Base-by-base conservation (phyloP, 1,140 invertebrate genomes). In the Bombus fervidus region DNA sequence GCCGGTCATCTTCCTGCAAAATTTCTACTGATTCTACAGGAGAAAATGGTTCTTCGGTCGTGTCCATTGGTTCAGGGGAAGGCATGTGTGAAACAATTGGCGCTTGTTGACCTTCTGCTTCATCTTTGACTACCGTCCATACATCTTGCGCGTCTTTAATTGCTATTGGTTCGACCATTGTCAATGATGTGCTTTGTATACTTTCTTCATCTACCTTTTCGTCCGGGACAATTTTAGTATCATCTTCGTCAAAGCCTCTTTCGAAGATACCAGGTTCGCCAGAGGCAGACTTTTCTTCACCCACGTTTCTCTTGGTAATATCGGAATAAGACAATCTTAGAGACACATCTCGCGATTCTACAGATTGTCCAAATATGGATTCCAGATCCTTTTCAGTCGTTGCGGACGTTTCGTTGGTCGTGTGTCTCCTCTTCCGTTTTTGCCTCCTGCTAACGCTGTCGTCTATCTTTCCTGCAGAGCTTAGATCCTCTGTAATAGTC, bases 21-120 rank as follows among this genome's bases (percentile, higher is more conserved):
- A 85, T 41, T 6, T 62, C 59, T 62, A 62, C 9, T 5, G 91
- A 91, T 88, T 94, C 92, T 34, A 82, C 89, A 22, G 92, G 91
- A 15, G 92, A 92, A 10, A 93, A 28, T 13, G 89, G 90, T 87
- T 94, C 93, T 74, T 95, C 92, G 3, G 88, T 88, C 2, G 91
- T 92, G 69, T 91, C 91, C 90, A 93, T 93, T 8, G 91, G 91
- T 72, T 94, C 92, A 0, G 86, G 77, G 0, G 89, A 74, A 9
- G 83, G 12, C 39, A 71, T 22, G 3, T 66, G 31, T 6, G 37
- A 0, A 22, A 66, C 6, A 5, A 15, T 31, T 68, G 39, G 34
- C 28, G 3, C 22, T 12, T 69, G 41, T 41, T 69, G 81, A 6
- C 8, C 9, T 62, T 64, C 39, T 5, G 31, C 2, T n/a, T 43